Percentiles rank a stretch among this genome's conserved stretches.
These are phyloP conservation scores for Meda fulgida DNA, from an alignment of 2,797 vertebrate species.

Conservation along the genomic window DNA sequence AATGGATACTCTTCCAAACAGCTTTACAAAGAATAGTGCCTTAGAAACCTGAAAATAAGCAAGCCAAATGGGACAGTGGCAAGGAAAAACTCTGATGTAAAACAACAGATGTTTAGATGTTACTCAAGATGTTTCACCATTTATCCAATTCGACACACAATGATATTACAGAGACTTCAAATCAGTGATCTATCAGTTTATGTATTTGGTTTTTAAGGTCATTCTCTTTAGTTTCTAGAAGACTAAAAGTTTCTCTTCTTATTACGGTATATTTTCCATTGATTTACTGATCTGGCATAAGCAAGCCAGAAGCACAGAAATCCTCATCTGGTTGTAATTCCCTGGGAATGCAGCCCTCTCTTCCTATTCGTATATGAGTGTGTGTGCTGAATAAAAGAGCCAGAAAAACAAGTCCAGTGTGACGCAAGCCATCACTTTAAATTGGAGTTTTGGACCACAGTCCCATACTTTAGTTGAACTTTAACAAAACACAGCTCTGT, in stretches of 20 bases:
- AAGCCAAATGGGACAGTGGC: not conserved
- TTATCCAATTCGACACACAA: not conserved
- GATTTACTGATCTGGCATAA: conserved; percentile 68
- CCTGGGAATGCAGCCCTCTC: conserved; percentile 64
- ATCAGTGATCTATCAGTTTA: not conserved
- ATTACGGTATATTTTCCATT: conserved; percentile 74
- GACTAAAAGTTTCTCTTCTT: conserved; percentile 69
- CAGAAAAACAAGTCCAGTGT: conserved; percentile 47
- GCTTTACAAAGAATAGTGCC: not conserved
- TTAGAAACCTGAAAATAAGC: not conserved
- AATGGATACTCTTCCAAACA: not conserved
- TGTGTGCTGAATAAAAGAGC: conserved; percentile 33
- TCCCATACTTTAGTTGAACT: conserved; percentile 55
- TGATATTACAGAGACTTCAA: not conserved
- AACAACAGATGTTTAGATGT: conserved; percentile 13
- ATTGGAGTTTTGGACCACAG: conserved; percentile 63
- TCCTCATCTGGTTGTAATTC: conserved; percentile 72
- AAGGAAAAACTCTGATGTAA: not conserved
- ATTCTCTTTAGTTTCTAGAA: conserved; percentile 65
- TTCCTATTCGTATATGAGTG: conserved; percentile 42
- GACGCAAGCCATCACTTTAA: conserved; percentile 57
- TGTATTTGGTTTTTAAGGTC: not conserved
- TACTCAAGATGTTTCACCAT: not conserved
- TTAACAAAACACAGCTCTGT: conserved; percentile 49
- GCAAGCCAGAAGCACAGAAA: conserved; percentile 55